A percentile compares a stretch with the other conserved stretches of the same genome.
Evolutionary conservation across 2,888 invertebrate genomes (phyloP).

Genomic region (Nymphalis c-album): DNA sequence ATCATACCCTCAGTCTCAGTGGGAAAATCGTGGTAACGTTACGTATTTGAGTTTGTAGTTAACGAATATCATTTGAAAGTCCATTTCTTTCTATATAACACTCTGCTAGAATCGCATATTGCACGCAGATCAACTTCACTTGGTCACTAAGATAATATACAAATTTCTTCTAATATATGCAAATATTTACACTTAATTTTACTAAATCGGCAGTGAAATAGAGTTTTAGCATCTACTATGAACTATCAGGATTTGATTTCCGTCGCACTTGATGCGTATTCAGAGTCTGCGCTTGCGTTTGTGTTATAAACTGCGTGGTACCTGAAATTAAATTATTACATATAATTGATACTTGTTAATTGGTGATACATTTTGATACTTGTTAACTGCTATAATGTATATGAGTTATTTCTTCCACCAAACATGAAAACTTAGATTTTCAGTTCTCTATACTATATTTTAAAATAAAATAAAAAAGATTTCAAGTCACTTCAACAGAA

Average conservation of each 20-base stretch:
- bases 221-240: slow-evolving; percentile 58
- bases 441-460: too few relatives aligned
- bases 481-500: too few relatives aligned
- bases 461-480: too few relatives aligned
- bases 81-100: slow-evolving; percentile 11
- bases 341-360: too few relatives aligned
- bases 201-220: slow-evolving; percentile 54
- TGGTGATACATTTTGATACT: too few relatives aligned
- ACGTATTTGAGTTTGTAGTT: slow-evolving; percentile 29
- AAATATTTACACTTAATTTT: slow-evolving; percentile 54
- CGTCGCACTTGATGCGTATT: slow-evolving; percentile 72
- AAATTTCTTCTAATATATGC: slow-evolving; percentile 55
- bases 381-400: too few relatives aligned
- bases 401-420: background rate
- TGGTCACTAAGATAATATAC: slow-evolving; percentile 42
- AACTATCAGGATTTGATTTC: slow-evolving; percentile 78
- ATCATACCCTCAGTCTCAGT: slow-evolving; percentile 41
- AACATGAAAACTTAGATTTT: too few relatives aligned
- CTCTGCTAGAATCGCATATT: slow-evolving; percentile 48
- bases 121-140: slow-evolving; percentile 48
- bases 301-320: slow-evolving; percentile 70
- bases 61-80: slow-evolving; percentile 13
- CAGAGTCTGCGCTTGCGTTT: slow-evolving; percentile 68
- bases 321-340: slow-evolving; percentile 51
- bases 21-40: slow-evolving; percentile 37